Percentiles rank a stretch among this genome's conserved stretches.
Conservation (phyloP, 2,888 invertebrate species). For the Phortica okadai region DNA sequence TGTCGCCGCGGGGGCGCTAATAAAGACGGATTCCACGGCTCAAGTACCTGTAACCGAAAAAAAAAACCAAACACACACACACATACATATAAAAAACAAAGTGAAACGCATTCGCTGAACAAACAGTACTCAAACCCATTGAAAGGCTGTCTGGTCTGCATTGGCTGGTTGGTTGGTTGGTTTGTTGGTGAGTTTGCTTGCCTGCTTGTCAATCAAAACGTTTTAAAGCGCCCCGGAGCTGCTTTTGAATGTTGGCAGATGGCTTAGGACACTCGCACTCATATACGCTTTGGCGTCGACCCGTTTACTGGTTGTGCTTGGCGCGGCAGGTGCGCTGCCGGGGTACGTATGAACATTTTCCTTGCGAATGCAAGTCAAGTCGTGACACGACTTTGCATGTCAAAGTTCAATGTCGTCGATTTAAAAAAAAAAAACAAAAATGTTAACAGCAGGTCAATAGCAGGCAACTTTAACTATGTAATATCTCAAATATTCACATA, state of each 20-base stretch:
- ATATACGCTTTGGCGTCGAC: conserved; percentile 16
- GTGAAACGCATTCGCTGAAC: conserved; percentile 21
- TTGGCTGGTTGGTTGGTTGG: conserved; percentile 42
- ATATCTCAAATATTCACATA: conserved; percentile 7
- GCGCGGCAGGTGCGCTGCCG: conserved; percentile 60
- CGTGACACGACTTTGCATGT: conserved; percentile 3
- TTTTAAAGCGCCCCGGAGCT: conserved; percentile 41
- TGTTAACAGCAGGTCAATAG: conserved; percentile 69
- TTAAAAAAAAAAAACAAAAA: conserved; percentile 52
- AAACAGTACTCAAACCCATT: conserved; percentile 24
- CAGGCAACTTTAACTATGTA: conserved; percentile 25
- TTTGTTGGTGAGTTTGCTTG: conserved; percentile 50
- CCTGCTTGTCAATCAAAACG: conserved; percentile 66
- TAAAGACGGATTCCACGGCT: conserved; percentile 45
- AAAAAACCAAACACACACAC: background rate
- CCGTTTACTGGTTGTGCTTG: conserved; percentile 62
- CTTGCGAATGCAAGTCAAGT: background rate
- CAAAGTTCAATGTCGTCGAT: conserved; percentile 23
- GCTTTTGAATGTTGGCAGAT: conserved; percentile 66
- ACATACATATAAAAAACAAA: background rate
- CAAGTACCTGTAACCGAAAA: conserved; percentile 37
- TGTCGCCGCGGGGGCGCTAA: conserved; percentile 68
- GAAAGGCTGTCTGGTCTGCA: background rate
- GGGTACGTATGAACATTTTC: conserved; percentile 31
- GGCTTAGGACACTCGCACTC: conserved; percentile 58